Percentiles rank a stretch among this genome's conserved stretches.
Conservation (phyloP, 2,113 vertebrate genomes). For the Ictalurus furcatus region DNA sequence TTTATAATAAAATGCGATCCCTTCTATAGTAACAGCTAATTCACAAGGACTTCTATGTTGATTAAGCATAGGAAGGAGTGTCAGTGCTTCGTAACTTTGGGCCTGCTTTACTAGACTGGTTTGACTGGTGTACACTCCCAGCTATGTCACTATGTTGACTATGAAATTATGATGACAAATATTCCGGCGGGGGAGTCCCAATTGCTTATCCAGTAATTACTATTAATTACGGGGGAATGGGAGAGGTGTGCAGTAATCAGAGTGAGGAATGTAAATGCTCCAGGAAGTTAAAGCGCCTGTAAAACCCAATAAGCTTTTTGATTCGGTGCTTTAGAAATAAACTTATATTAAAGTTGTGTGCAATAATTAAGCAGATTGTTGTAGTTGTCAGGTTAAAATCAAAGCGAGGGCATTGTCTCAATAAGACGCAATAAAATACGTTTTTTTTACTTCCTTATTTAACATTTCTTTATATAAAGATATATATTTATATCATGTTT, state of each 20-base stretch:
- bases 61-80: no score
- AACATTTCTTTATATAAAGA: neutral
- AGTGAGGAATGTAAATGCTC: neutral
- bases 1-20: no score
- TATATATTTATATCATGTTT: no score
- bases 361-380: neutral
- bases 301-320: neutral
- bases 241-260: neutral
- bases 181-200: neutral
- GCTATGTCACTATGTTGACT: neutral
- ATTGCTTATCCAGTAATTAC: neutral
- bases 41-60: neutral
- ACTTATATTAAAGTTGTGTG: neutral
- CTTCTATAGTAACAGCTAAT: neutral
- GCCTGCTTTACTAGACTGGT: neutral
- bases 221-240: neutral
- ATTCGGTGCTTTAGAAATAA: neutral
- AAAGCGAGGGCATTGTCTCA: no score
- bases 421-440: no score
- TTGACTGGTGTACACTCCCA: neutral
- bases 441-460: no score
- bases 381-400: no score
- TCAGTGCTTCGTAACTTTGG: neutral
- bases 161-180: no score
- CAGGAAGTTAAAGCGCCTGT: neutral